Conservation (phyloP, 92 coral and sea anemone genomes). For the Desmophyllum pertusum region DNA sequence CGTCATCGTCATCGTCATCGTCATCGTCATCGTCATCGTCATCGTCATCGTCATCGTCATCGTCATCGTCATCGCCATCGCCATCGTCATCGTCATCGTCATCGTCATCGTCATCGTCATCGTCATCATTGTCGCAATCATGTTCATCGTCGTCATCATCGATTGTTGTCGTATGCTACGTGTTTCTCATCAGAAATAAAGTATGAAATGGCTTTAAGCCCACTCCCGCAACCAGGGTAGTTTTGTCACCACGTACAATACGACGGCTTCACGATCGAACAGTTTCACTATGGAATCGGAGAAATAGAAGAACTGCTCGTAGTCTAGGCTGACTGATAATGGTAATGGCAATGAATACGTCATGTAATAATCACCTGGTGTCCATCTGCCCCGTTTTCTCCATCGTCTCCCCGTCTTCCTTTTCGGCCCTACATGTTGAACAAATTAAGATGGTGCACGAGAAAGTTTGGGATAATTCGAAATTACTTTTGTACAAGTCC, state of each 20-base stretch:
- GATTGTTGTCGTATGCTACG: too few relatives aligned
- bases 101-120: not conserved
- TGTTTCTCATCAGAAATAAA: too few relatives aligned
- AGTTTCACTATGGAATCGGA: not conserved
- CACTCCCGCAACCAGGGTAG: not conserved
- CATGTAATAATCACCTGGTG: not conserved
- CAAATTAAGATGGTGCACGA: not conserved
- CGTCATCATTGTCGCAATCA: not conserved
- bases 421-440: not conserved
- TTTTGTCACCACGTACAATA: not conserved
- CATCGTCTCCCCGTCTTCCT: conserved; percentile 33
- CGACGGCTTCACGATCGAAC: not conserved
- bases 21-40: too few relatives aligned
- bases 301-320: not conserved
- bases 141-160: too few relatives aligned
- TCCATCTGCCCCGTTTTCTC: conserved; percentile 17
- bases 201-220: too few relatives aligned
- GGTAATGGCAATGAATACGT: not conserved
- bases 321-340: not conserved
- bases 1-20: too few relatives aligned
- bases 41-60: not conserved
- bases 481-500: too few relatives aligned
- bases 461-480: too few relatives aligned
- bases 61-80: not conserved
- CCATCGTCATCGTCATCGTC: not conserved